Evolutionary conservation across 2,888 invertebrate species (phyloP).

Genomic region (Tipula unca): DNA sequence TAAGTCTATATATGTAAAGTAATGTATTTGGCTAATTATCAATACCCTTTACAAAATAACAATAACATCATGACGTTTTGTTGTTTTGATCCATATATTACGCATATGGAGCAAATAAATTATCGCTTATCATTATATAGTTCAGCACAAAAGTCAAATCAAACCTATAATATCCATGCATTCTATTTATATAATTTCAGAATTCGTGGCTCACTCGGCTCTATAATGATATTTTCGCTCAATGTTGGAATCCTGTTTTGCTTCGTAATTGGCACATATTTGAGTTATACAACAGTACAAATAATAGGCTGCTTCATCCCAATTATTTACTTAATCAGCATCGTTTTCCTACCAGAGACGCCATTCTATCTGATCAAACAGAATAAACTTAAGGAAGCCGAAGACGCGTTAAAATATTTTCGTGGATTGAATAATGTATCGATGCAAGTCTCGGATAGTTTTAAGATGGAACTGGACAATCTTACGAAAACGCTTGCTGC

Average conservation of each 20-base stretch:
- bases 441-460: background rate
- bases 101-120: too few species aligned
- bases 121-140: too few species aligned
- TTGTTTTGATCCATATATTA: too few species aligned
- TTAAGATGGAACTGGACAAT: background rate
- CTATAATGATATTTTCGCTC: conserved; percentile 34
- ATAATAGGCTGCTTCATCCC: conserved; percentile 30
- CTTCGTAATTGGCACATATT: conserved; percentile 34
- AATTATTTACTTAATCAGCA: conserved; percentile 31
- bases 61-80: too few species aligned
- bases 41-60: too few species aligned
- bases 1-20: background rate
- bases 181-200: conserved; percentile 26
- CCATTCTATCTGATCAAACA: conserved; percentile 34
- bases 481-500: background rate
- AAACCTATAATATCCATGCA: background rate
- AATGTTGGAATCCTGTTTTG: conserved; percentile 35
- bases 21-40: too few species aligned
- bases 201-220: conserved; percentile 38
- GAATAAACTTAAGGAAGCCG: conserved; percentile 31
- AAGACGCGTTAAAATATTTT: conserved; percentile 35
- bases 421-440: conserved; percentile 24
- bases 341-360: conserved; percentile 37
- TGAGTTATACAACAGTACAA: conserved; percentile 31
- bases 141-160: too few species aligned